These are phyloP conservation scores for Noctua pronuba DNA, from an alignment of 2,888 invertebrate genomes.

Conservation along the genomic window DNA sequence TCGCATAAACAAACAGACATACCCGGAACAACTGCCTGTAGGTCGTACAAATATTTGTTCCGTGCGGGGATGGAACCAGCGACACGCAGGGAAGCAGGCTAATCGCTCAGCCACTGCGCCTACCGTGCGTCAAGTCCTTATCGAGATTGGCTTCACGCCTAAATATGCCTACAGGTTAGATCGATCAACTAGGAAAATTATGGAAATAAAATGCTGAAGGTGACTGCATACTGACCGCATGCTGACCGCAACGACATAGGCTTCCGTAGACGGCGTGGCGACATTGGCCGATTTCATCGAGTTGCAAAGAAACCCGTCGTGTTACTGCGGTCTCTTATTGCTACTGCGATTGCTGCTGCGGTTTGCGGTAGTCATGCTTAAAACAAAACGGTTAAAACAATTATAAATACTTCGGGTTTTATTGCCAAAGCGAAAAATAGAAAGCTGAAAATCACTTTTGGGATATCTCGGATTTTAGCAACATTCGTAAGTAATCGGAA, in stretches of 20 bases:
- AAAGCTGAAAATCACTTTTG: background rate
- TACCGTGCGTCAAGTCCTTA: background rate
- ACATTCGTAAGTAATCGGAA: constrained; percentile 17
- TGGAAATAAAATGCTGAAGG: background rate
- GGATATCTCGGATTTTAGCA: background rate
- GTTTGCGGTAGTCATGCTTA: background rate
- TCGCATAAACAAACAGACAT: background rate
- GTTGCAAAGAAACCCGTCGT: background rate
- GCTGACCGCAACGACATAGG: background rate
- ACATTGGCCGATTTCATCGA: too few species aligned
- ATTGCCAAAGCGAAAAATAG: background rate
- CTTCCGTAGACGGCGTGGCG: too few species aligned
- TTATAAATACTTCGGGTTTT: background rate
- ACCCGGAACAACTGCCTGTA: background rate
- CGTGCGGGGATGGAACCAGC: background rate
- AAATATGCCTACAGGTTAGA: background rate
- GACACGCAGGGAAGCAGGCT: background rate
- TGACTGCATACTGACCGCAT: too few species aligned
- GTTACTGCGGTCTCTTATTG: background rate
- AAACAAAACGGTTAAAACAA: background rate
- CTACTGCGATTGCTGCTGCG: too few species aligned
- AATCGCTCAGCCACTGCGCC: background rate
- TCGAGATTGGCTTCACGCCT: background rate
- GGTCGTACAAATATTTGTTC: background rate
- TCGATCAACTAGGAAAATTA: background rate